Percentiles rank a stretch among this genome's conserved stretches.
phyloP scores from a whole-genome alignment of 2,888 invertebrate genomes.

The Antheraea assamensis region DNA sequence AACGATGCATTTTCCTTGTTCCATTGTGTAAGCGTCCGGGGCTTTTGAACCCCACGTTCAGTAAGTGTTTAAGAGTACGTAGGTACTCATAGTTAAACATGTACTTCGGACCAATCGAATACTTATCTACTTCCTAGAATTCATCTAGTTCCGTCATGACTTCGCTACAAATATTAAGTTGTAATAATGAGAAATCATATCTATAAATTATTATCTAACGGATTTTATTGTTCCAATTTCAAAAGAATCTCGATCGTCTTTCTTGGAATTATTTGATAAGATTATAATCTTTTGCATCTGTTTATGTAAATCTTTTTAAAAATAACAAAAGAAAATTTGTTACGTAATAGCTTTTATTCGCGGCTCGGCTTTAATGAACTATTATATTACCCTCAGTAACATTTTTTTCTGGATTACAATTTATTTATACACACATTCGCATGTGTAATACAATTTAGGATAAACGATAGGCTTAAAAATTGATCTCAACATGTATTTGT shows the following conservation, averaged over 20 bases:
- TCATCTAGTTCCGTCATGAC: conserved; percentile 15
- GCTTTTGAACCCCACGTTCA: conserved; percentile 22
- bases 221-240: conserved; percentile 1
- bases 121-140: conserved; percentile 16
- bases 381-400: no score
- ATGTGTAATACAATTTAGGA: no score
- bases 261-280: not conserved
- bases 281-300: not conserved
- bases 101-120: conserved; percentile 9
- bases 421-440: no score
- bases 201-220: not conserved
- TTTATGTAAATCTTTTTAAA: no score
- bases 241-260: not conserved
- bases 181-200: conserved; percentile 12
- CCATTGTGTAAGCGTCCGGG: conserved; percentile 24
- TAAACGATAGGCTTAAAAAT: no score
- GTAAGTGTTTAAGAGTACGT: conserved; percentile 15
- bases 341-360: no score
- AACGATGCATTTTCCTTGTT: conserved; percentile 27
- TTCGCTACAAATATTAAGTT: conserved; percentile 8
- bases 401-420: no score
- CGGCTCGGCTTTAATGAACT: no score
- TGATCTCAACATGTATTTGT: no score
- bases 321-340: no score
- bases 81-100: conserved; percentile 1